These are phyloP conservation scores for Dasysyrphus tricinctus DNA, from an alignment of 2,888 invertebrate genomes.

Conservation along the genomic window DNA sequence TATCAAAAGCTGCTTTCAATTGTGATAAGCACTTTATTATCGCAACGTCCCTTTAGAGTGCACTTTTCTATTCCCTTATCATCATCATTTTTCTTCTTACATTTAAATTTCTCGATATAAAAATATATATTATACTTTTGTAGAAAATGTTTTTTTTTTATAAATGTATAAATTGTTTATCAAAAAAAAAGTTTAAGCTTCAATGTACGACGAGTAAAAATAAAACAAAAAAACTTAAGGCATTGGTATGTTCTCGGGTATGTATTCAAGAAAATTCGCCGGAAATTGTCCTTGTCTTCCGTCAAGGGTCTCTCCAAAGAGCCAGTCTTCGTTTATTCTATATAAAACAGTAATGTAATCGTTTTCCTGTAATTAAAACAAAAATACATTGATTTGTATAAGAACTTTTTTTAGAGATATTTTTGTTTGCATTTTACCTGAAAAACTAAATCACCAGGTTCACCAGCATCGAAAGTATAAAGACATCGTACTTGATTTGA, in stretches of 20 bases:
- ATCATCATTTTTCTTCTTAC: constrained; percentile 14
- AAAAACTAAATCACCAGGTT: constrained; percentile 85
- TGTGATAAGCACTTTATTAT: constrained; percentile 42
- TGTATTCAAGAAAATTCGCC: constrained; percentile 88
- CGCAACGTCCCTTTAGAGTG: constrained; percentile 19
- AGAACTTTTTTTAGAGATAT: neutral
- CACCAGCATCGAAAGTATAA: constrained; percentile 88
- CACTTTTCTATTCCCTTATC: constrained; percentile 25
- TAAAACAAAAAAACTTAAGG: constrained; percentile 74
- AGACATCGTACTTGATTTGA: constrained; percentile 86
- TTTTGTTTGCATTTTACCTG: constrained; percentile 82
- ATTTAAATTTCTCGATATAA: constrained; percentile 47
- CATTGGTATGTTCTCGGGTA: constrained; percentile 84
- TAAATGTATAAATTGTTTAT: constrained; percentile 53
- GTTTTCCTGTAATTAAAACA: constrained; percentile 84
- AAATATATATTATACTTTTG: constrained; percentile 58
- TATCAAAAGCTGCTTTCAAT: constrained; percentile 70
- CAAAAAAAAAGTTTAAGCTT: constrained; percentile 26
- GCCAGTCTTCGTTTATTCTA: constrained; percentile 91
- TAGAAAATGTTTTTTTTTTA: constrained; percentile 43
- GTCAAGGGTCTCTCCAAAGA: constrained; percentile 87
- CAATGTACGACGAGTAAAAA: constrained; percentile 8
- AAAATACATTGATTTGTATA: neutral
- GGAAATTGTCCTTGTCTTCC: constrained; percentile 91
- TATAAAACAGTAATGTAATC: constrained; percentile 87